phyloP scores from a whole-genome alignment of 2,888 invertebrate genomes.

The Sinelater perroti region DNA sequence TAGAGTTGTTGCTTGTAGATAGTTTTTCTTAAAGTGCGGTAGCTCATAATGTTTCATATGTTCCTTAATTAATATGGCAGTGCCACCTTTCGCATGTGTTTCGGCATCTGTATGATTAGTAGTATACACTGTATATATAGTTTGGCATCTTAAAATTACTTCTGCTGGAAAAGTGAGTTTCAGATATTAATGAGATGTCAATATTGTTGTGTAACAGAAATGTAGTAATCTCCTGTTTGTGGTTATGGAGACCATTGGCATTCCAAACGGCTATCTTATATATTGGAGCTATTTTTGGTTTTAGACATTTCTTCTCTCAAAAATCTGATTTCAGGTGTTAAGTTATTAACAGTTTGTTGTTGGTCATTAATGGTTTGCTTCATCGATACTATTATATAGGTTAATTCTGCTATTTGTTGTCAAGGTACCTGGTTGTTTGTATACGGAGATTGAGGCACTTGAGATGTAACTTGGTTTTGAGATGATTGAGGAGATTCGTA shows the following conservation, averaged over 20 bases:
- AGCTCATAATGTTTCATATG: slow-evolving; percentile 35
- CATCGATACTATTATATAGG: slow-evolving; percentile 18
- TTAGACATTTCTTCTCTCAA: slow-evolving; percentile 9
- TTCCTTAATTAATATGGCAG: slow-evolving; percentile 34
- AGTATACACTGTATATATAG: neutral
- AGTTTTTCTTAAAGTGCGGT: slow-evolving; percentile 27
- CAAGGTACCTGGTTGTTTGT: neutral
- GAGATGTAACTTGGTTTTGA: too few species aligned
- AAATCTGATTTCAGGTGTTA: slow-evolving; percentile 7
- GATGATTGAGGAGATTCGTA: too few species aligned
- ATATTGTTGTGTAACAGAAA: neutral
- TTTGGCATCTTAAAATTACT: slow-evolving; percentile 2
- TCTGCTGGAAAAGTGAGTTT: neutral
- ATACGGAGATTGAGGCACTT: too few species aligned
- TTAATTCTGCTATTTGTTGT: slow-evolving; percentile 12
- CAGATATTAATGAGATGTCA: slow-evolving; percentile 1
- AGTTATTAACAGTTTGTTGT: slow-evolving; percentile 10
- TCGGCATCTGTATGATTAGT: neutral
- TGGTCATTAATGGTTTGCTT: slow-evolving; percentile 20
- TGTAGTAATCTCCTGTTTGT: neutral
- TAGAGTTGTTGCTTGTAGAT: slow-evolving; percentile 27
- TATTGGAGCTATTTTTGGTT: slow-evolving; percentile 9
- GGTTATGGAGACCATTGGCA: neutral
- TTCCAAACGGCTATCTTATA: slow-evolving; percentile 7
- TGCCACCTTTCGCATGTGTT: slow-evolving; percentile 30